Conservation (phyloP, 2,888 invertebrate genomes). For the Drosophila subsilvestris region DNA sequence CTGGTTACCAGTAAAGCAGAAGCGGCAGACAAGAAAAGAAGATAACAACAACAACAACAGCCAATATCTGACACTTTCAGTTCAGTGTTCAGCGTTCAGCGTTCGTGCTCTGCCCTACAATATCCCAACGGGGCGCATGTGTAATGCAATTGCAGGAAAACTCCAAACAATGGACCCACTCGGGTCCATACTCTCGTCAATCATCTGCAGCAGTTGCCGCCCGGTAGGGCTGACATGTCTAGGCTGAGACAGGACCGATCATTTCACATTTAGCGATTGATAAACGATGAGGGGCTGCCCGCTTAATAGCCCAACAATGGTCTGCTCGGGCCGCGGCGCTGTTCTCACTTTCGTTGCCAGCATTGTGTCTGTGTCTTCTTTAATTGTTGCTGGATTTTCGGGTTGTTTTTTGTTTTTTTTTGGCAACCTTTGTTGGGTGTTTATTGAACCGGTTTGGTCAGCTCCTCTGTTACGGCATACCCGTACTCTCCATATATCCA, state of each 20-base stretch:
- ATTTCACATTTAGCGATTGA: slow-evolving; percentile 61
- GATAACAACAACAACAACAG: slow-evolving; percentile 31
- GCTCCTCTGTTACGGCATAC: slow-evolving; percentile 42
- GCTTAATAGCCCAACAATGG: slow-evolving; percentile 37
- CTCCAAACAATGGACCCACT: slow-evolving; percentile 8
- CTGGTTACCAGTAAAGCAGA: slow-evolving; percentile 29
- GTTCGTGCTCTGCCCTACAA: slow-evolving; percentile 37
- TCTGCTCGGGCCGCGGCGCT: slow-evolving; percentile 17
- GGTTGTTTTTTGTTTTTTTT: slow-evolving; percentile 18
- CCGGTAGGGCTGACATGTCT: slow-evolving; percentile 21
- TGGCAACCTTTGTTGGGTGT: slow-evolving; percentile 41
- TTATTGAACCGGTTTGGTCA: slow-evolving; percentile 50
- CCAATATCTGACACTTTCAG: slow-evolving; percentile 19
- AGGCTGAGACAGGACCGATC: slow-evolving; percentile 31
- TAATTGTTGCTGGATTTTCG: slow-evolving; percentile 21
- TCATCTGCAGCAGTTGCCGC: slow-evolving; percentile 18
- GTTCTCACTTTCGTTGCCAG: slow-evolving; percentile 68
- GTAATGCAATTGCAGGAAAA: slow-evolving; percentile 40
- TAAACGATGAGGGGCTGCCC: slow-evolving; percentile 50
- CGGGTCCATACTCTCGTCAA: slow-evolving; percentile 1
- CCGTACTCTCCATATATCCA: slow-evolving; percentile 11
- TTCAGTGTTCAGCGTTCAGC: slow-evolving; percentile 18
- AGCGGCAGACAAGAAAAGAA: slow-evolving; percentile 17
- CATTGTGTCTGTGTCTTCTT: slow-evolving; percentile 24
- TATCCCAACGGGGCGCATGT: slow-evolving; percentile 42